A percentile compares a stretch with the other conserved stretches of the same genome.
Evolutionary conservation across 2,888 invertebrate species (phyloP).

Genomic region (Melangyna quadrimaculata): DNA sequence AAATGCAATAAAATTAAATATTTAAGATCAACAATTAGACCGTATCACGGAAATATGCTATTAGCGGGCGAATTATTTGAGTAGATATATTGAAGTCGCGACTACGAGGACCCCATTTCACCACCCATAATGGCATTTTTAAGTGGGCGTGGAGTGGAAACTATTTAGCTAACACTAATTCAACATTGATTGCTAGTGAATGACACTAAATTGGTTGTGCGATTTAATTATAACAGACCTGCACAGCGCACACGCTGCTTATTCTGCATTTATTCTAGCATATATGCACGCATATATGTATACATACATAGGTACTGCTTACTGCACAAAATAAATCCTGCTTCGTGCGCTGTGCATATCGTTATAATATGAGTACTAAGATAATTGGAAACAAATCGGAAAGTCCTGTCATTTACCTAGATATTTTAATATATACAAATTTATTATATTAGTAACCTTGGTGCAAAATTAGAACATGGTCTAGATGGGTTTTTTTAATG

Average conservation of each 20-base stretch:
- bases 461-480: conserved; percentile 27
- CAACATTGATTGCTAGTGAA: conserved; percentile 60
- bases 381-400: conserved; percentile 29
- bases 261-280: too few relatives aligned
- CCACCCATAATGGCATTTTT: conserved; percentile 18
- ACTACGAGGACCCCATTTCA: neutral
- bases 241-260: neutral
- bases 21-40: conserved; percentile 68
- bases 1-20: conserved; percentile 69
- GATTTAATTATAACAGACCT: conserved; percentile 48
- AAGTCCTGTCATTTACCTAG: conserved; percentile 43
- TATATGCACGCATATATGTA: too few relatives aligned
- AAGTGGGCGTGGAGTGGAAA: conserved; percentile 54
- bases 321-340: neutral
- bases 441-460: conserved; percentile 42
- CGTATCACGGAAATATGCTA: conserved; percentile 69
- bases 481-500: too few relatives aligned
- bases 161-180: conserved; percentile 68
- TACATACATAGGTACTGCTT: neutral
- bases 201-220: conserved; percentile 59
- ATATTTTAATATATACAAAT: conserved; percentile 26
- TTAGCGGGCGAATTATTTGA: conserved; percentile 65
- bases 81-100: conserved; percentile 13
- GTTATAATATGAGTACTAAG: neutral
- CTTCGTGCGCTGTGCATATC: neutral